phyloP scores from a whole-genome alignment of 35 echinoderm and acorn worm genomes.

The Diadema setosum region DNA sequence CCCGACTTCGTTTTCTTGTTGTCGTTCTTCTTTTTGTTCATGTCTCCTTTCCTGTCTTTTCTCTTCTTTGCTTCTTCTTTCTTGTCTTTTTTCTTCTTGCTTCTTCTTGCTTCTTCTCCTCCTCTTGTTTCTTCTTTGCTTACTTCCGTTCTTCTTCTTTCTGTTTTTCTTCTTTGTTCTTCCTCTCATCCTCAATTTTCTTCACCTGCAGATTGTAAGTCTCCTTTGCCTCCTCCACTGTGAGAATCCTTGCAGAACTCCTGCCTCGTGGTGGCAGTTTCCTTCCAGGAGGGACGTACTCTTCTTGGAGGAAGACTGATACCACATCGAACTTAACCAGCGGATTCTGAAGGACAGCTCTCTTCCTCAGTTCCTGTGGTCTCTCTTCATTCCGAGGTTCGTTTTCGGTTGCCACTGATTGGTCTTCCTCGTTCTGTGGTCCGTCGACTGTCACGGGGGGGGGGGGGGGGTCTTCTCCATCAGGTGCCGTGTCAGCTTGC shows the following conservation, averaged over 20 bases:
- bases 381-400: too few relatives aligned
- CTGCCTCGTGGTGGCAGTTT: too few relatives aligned
- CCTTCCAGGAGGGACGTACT: too few relatives aligned
- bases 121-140: neutral
- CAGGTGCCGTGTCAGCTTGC: neutral
- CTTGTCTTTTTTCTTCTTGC: neutral
- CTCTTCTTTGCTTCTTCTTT: neutral
- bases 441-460: neutral
- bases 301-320: too few relatives aligned
- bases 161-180: slow-evolving; percentile 15
- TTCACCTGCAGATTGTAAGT: neutral
- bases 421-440: neutral
- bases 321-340: neutral
- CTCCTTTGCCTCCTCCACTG: neutral
- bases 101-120: slow-evolving; percentile 5
- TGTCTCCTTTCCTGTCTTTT: neutral
- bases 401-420: too few relatives aligned
- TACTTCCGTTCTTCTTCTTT: too few relatives aligned
- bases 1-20: neutral
- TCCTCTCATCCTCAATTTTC: neutral
- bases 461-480: neutral
- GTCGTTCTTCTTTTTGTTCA: neutral
- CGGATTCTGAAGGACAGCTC: neutral
- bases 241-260: too few relatives aligned
- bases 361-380: neutral